Evolutionary conservation across 2,113 vertebrate species (phyloP).

Genomic region (Amphilophus citrinellus): DNA sequence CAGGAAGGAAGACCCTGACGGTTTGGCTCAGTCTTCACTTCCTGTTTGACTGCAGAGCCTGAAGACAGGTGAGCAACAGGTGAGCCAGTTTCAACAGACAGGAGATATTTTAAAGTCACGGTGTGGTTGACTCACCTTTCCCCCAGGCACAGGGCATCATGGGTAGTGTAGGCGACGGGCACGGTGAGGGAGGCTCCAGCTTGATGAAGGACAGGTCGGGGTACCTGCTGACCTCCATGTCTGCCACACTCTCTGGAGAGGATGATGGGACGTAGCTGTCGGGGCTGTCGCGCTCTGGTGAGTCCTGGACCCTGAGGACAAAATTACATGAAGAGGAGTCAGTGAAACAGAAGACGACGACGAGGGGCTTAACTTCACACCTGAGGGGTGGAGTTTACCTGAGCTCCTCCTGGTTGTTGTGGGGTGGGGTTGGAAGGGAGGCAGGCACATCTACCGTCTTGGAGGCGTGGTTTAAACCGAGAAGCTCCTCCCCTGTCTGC

Average conservation of each 20-base stretch:
- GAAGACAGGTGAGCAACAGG: neutral
- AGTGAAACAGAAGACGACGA: neutral
- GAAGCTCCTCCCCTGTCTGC: slow-evolving; percentile 87
- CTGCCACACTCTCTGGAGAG: slow-evolving; percentile 93
- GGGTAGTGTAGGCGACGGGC: slow-evolving; percentile 90
- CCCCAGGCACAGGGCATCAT: slow-evolving; percentile 88
- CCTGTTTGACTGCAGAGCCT: slow-evolving; percentile 89
- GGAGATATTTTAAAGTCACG: neutral
- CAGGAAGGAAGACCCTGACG: slow-evolving; percentile 87
- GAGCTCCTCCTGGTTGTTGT: slow-evolving; percentile 96
- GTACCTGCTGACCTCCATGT: slow-evolving; percentile 90
- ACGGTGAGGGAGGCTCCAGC: slow-evolving; percentile 90
- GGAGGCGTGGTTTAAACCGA: slow-evolving; percentile 86
- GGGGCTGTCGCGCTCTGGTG: slow-evolving; percentile 85
- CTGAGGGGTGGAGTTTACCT: slow-evolving; percentile 76
- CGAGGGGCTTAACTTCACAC: rapidly evolving
- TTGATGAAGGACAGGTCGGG: slow-evolving; percentile 93
- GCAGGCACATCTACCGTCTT: slow-evolving; percentile 95
- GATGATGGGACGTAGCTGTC: slow-evolving; percentile 94
- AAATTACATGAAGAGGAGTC: neutral
- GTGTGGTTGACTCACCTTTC: slow-evolving; percentile 83
- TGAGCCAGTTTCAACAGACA: neutral
- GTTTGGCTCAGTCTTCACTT: slow-evolving; percentile 89
- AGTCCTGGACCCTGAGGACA: slow-evolving; percentile 86
- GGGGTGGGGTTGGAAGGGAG: slow-evolving; percentile 95